Evolutionary conservation across 2,888 invertebrate genomes (phyloP).

Genomic region (Nineta flava): DNA sequence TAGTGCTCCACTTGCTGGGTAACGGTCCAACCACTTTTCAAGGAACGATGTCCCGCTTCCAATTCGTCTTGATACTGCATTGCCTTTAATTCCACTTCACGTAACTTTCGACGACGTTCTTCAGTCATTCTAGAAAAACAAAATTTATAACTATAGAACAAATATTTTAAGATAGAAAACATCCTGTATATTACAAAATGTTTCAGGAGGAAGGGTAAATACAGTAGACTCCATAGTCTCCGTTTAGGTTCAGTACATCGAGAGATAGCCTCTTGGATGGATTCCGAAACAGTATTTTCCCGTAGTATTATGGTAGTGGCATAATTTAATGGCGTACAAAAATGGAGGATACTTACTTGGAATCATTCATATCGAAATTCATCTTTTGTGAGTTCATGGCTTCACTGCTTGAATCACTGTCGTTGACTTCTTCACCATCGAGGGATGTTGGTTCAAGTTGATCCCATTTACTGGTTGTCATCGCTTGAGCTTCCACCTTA

Average conservation of each 20-base stretch:
- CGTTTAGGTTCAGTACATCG: too few relatives aligned
- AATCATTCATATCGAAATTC: conserved; percentile 1
- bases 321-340: too few relatives aligned
- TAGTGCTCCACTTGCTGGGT: conserved; percentile 81
- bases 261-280: too few relatives aligned
- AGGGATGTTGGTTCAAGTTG: conserved; percentile 39
- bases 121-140: conserved; percentile 30
- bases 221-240: too few relatives aligned
- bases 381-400: neutral
- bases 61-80: conserved; percentile 93
- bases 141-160: neutral
- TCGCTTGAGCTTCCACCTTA: conserved; percentile 56
- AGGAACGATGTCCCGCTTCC: conserved; percentile 63
- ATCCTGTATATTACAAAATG: too few relatives aligned
- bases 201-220: too few relatives aligned
- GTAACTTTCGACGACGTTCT: conserved; percentile 54
- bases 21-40: conserved; percentile 59
- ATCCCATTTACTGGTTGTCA: conserved; percentile 83
- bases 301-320: too few relatives aligned
- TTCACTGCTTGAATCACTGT: conserved; percentile 4
- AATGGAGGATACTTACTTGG: conserved; percentile 1
- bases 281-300: too few relatives aligned
- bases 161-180: neutral
- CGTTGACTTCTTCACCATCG: conserved; percentile 18
- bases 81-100: conserved; percentile 91